Evolutionary conservation across 2,888 invertebrate species (phyloP).

Genomic region (Drosophila austrosaltans): DNA sequence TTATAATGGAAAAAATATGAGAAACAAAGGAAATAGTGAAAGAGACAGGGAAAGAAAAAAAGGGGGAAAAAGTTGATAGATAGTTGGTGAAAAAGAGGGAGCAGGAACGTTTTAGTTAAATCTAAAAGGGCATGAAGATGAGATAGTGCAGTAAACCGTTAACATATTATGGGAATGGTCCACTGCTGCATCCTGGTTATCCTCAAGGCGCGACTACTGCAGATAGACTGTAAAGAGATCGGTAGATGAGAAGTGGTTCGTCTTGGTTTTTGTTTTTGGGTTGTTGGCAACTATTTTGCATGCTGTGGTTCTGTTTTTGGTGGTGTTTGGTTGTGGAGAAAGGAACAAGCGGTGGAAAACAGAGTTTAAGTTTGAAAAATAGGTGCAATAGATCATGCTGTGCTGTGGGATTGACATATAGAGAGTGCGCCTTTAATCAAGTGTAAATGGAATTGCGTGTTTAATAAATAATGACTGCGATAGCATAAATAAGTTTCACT

Average conservation of each 20-base stretch:
- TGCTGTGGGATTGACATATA: conserved; percentile 54
- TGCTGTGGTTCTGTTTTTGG: background rate
- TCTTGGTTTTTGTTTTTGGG: conserved; percentile 30
- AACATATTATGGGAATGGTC: conserved; percentile 33
- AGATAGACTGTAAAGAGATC: conserved; percentile 75
- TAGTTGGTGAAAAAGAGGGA: conserved; percentile 23
- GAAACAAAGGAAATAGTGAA: background rate
- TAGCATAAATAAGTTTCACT: conserved; percentile 66
- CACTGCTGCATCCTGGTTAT: conserved; percentile 47
- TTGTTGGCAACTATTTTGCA: background rate
- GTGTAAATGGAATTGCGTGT: background rate
- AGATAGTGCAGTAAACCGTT: conserved; percentile 28
- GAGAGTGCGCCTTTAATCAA: conserved; percentile 52
- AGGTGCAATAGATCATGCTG: conserved; percentile 63
- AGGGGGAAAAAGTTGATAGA: conserved; percentile 13
- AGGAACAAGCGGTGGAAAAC: conserved; percentile 55
- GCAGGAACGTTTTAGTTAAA: conserved; percentile 50
- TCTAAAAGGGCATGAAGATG: conserved; percentile 45
- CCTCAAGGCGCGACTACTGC: conserved; percentile 63
- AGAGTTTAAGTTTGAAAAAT: conserved; percentile 16
- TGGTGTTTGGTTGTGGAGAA: conserved; percentile 10
- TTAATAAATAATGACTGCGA: conserved; percentile 43
- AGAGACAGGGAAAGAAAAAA: background rate
- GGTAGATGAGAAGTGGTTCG: conserved; percentile 63
- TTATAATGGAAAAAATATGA: background rate